Evolutionary conservation across 2,797 vertebrate genomes (phyloP).

Genomic region (Todus mexicanus): DNA sequence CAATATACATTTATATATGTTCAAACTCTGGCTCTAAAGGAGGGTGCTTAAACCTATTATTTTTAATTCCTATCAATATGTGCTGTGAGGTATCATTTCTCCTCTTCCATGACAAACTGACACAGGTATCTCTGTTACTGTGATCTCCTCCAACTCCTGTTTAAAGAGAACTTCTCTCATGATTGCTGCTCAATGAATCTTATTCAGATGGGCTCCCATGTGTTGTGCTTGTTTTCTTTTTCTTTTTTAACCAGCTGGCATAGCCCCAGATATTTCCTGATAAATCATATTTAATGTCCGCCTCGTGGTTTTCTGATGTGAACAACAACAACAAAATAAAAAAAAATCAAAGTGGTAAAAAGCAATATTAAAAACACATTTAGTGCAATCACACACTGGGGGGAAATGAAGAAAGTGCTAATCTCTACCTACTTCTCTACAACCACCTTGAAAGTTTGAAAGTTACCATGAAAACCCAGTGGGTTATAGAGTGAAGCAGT

Average conservation of each 20-base stretch:
- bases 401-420: slow-evolving; percentile 21
- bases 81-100: not conserved
- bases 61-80: not conserved
- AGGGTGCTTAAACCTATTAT: not conserved
- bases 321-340: slow-evolving; percentile 16
- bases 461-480: not conserved
- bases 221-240: not conserved
- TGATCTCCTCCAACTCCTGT: not conserved
- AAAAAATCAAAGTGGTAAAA: slow-evolving; percentile 31
- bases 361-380: slow-evolving; percentile 48
- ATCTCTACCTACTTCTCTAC: slow-evolving; percentile 26
- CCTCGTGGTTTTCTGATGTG: slow-evolving; percentile 31
- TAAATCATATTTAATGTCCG: slow-evolving; percentile 52
- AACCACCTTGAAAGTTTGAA: slow-evolving; percentile 25
- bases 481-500: slow-evolving; percentile 5
- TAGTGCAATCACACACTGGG: slow-evolving; percentile 4
- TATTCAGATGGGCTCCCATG: not conserved
- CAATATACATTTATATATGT: not conserved
- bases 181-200: not conserved
- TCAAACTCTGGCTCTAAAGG: not conserved
- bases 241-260: slow-evolving; percentile 42
- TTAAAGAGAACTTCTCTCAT: not conserved
- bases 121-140: not conserved
- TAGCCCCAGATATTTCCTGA: slow-evolving; percentile 16
- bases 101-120: not conserved